Evolutionary conservation across 2,888 invertebrate species (phyloP).

Genomic region (Acheta domesticus): DNA sequence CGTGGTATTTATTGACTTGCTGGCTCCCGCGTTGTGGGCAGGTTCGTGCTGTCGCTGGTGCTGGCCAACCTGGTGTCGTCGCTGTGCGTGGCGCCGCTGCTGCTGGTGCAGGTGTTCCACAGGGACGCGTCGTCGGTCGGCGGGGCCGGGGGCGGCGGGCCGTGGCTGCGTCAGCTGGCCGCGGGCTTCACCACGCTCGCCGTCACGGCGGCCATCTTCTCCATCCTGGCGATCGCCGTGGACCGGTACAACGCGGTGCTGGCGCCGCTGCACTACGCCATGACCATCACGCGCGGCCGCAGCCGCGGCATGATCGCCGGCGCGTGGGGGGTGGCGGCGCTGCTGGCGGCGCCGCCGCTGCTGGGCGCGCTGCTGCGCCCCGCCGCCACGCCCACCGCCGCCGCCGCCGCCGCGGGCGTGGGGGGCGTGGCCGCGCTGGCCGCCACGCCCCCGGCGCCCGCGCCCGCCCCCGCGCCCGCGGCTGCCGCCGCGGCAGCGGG

Average conservation of each 20-base stretch:
- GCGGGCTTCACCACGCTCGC: constrained; percentile 48
- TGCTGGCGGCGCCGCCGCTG: constrained; percentile 43
- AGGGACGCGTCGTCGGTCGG: constrained; percentile 37
- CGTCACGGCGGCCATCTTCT: constrained; percentile 51
- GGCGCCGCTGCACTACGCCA: constrained; percentile 53
- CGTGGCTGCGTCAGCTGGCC: constrained; percentile 44
- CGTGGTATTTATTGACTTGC: too few species aligned
- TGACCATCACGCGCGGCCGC: constrained; percentile 50
- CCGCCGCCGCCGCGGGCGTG: constrained; percentile 46
- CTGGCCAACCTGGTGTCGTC: constrained; percentile 51
- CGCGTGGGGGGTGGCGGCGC: constrained; percentile 47
- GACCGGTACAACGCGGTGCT: constrained; percentile 53
- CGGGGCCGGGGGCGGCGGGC: constrained; percentile 27
- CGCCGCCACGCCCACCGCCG: constrained; percentile 42
- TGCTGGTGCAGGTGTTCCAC: constrained; percentile 46
- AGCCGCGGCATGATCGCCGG: constrained; percentile 47
- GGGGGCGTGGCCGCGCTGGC: constrained; percentile 40
- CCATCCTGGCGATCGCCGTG: constrained; percentile 51
- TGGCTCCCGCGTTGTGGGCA: constrained; percentile 34
- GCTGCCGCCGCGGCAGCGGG: neutral
- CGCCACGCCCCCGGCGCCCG: constrained; percentile 27
- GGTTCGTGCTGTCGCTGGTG: constrained; percentile 53
- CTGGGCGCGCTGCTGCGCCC: constrained; percentile 36
- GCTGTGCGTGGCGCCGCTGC: constrained; percentile 49
- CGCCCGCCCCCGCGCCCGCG: constrained; percentile 42